These are phyloP conservation scores for Noctuana brunneofusca DNA, from an alignment of 2,888 invertebrate species.

Conservation along the genomic window DNA sequence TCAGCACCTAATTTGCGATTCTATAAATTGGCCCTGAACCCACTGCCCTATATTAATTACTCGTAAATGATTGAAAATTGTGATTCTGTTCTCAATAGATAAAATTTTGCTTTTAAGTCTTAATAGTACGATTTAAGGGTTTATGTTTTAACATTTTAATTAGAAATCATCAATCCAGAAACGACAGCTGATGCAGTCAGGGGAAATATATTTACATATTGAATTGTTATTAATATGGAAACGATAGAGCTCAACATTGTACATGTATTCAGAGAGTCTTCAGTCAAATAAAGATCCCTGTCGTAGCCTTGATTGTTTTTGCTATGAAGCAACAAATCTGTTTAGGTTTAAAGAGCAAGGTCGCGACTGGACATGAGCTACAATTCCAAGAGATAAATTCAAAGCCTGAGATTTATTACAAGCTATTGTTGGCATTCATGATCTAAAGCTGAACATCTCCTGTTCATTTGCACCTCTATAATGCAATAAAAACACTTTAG, in stretches of 20 bases:
- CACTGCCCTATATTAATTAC: slow-evolving; percentile 5
- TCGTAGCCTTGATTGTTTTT: not conserved
- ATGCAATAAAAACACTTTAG: slow-evolving; percentile 11
- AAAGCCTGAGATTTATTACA: slow-evolving; percentile 6
- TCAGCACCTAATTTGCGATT: slow-evolving; percentile 44
- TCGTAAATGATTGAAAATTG: not conserved
- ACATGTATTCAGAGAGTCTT: not conserved
- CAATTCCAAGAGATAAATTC: slow-evolving; percentile 12
- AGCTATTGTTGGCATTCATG: not conserved
- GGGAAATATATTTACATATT: too few relatives aligned
- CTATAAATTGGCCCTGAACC: slow-evolving; percentile 25
- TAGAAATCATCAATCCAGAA: too few relatives aligned
- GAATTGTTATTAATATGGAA: too few relatives aligned
- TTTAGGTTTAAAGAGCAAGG: slow-evolving; percentile 14
- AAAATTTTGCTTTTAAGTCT: too few relatives aligned
- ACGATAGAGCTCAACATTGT: too few relatives aligned
- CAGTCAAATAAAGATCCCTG: not conserved
- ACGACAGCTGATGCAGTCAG: too few relatives aligned
- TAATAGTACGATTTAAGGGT: too few relatives aligned
- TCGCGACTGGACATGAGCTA: slow-evolving; percentile 2
- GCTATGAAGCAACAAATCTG: slow-evolving; percentile 8
- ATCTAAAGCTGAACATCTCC: not conserved
- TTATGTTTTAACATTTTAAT: too few relatives aligned
- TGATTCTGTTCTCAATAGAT: not conserved
- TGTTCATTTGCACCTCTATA: slow-evolving; percentile 8